Conservation (phyloP, 2,113 vertebrate genomes). For the Malurus alboscapulatus region DNA sequence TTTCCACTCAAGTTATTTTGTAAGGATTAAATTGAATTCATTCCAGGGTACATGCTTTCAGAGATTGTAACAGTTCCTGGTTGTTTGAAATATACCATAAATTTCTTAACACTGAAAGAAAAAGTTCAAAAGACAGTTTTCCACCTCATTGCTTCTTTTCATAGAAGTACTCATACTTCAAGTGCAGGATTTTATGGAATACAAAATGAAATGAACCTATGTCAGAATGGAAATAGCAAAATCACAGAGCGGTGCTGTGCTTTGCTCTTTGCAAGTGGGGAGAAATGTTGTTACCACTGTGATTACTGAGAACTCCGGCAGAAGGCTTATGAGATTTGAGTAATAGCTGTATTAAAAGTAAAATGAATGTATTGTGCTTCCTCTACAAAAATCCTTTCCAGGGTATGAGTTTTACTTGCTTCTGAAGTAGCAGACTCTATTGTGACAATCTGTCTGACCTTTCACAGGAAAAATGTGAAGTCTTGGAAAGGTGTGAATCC, state of each 20-base stretch:
- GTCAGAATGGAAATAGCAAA: slow-evolving; percentile 64
- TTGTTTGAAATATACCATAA: slow-evolving; percentile 50
- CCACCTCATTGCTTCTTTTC: slow-evolving; percentile 68
- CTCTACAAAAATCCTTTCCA: not conserved
- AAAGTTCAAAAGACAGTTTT: slow-evolving; percentile 72
- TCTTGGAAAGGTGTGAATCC: not conserved
- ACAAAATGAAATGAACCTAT: slow-evolving; percentile 58
- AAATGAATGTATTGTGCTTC: not conserved
- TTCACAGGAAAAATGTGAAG: not conserved
- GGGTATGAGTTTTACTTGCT: not conserved
- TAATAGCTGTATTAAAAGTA: slow-evolving; percentile 19
- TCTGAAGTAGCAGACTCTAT: not conserved
- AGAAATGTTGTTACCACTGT: not conserved
- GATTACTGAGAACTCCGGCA: not conserved
- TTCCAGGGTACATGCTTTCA: slow-evolving; percentile 46
- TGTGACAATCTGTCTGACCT: not conserved
- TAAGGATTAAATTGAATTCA: slow-evolving; percentile 74
- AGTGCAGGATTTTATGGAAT: slow-evolving; percentile 45
- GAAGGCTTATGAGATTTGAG: slow-evolving; percentile 12
- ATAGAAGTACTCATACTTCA: slow-evolving; percentile 43
- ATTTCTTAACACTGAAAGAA: slow-evolving; percentile 40
- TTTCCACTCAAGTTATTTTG: slow-evolving; percentile 72
- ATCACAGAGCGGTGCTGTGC: not conserved
- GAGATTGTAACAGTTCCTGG: slow-evolving; percentile 47
- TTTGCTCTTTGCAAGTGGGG: slow-evolving; percentile 12